Base-by-base conservation (phyloP, 2,797 vertebrate genomes). In the Tenualosa ilisha region DNA sequence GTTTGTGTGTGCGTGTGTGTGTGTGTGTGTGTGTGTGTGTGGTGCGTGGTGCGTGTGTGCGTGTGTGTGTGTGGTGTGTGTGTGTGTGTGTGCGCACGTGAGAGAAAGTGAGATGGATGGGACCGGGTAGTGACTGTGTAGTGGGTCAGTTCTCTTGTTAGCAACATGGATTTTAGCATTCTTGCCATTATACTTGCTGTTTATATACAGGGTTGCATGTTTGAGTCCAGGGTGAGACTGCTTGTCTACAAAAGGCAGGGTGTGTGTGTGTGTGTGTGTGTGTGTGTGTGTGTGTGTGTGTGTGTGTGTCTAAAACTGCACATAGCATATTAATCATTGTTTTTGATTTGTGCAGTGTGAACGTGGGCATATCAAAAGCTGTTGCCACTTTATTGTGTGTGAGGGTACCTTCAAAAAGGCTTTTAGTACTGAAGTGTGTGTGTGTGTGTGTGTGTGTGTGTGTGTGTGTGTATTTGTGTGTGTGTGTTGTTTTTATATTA, bases 261-360 rank as follows among this genome's bases (percentile, higher is more conserved):
- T 51, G 50, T 51, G 50, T 50, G 49, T 50, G 49, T 50, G 49
- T 59, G 20, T 17, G 20, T 59, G 3, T 59, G 3, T 59, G 5
- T 50, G 5, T 50, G 49, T 50, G 49, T 50, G 5, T 50, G 49
- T 50, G 49, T 50, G 17, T 6, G 3, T 20, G 3, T 61, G 6
- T 56, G 3, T 59, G 22, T 61, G 22, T 63, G 59, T 63, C 22
- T 9, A 63, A 9, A 63, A 24, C 22, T 63, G n/a, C 63, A 72
- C 59, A 53, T n/a, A 83, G 22, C 81, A 88, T 20, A 56, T 2
- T 5, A 22, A 56, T 56, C 54, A 56, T 17, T 82, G 49, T 86
- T 59, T 86, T 59, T 87, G 43, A 40, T 31, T 31, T 26, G 63
- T 37, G 31, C 65, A 72, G 3, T 63, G 17, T 20, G 56, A 59